A percentile compares a stretch with the other conserved stretches of the same genome.
Evolutionary conservation across 2,113 vertebrate genomes (phyloP).

Genomic region (Ciconia boyciana): DNA sequence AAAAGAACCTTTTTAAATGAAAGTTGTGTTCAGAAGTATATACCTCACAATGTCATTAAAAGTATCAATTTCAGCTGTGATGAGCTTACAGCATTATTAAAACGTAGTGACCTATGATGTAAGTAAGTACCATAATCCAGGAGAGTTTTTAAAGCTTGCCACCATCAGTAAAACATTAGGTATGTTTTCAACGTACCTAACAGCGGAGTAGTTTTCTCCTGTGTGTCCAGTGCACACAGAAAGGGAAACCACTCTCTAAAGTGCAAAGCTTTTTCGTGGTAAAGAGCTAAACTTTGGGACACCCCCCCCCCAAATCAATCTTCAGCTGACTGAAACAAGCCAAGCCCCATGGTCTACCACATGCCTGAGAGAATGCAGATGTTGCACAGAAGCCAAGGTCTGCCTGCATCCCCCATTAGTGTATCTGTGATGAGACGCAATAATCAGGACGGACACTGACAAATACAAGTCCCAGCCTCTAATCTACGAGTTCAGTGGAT

Average conservation of each 20-base stretch:
- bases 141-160: not conserved
- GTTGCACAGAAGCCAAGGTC: not conserved
- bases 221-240: not conserved
- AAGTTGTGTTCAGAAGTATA: not conserved
- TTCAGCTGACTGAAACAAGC: not conserved
- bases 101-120: not conserved
- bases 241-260: not conserved
- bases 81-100: not conserved
- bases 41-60: not conserved
- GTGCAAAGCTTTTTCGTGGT: not conserved
- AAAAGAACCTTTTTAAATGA: not conserved
- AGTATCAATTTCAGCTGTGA: not conserved
- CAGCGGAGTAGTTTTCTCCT: rapidly evolving
- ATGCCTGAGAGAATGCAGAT: not conserved
- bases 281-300: not conserved
- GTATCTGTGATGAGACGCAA: not conserved
- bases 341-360: not conserved
- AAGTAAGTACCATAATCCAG: not conserved
- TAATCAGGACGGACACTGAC: not conserved
- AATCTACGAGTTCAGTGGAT: not conserved
- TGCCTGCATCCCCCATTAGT: not conserved
- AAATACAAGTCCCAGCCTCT: not conserved
- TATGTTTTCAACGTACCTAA: not conserved
- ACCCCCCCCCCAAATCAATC: not conserved
- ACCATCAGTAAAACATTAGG: not conserved